These are phyloP conservation scores for Hylaeus anthracinus DNA, from an alignment of 1,140 invertebrate genomes.

Conservation along the genomic window DNA sequence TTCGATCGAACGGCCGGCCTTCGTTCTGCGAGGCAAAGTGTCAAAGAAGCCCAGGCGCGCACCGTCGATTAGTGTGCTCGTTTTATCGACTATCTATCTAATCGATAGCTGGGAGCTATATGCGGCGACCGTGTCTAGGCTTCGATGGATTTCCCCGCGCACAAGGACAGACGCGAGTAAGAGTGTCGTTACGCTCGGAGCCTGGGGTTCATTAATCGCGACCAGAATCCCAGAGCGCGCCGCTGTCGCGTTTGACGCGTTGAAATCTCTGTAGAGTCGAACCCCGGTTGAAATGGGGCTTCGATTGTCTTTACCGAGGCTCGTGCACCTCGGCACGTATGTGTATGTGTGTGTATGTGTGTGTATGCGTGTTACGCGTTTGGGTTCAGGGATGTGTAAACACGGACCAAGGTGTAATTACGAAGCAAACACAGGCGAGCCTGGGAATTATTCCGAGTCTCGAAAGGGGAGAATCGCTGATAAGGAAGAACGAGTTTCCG, in stretches of 20 bases:
- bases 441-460: constrained; percentile 15
- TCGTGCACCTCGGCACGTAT: no score
- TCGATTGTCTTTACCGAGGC: constrained; percentile 17
- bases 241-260: constrained; percentile 20
- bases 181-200: constrained; percentile 1
- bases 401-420: no score
- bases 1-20: constrained; percentile 25
- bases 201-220: constrained; percentile 27
- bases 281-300: neutral
- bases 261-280: constrained; percentile 24
- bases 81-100: constrained; percentile 28
- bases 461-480: neutral
- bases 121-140: neutral
- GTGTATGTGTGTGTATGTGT: neutral
- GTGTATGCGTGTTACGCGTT: neutral
- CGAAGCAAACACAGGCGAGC: neutral
- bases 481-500: no score
- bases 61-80: constrained; percentile 15
- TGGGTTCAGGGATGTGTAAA: no score
- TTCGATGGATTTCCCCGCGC: constrained; percentile 14
- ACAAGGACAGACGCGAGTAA: neutral
- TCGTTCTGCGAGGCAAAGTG: neutral
- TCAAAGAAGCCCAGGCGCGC: constrained; percentile 20
- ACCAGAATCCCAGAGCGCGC: neutral
- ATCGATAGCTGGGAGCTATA: constrained; percentile 19